phyloP scores from a whole-genome alignment of 2,113 vertebrate species.

The Salvelinus sp. region DNA sequence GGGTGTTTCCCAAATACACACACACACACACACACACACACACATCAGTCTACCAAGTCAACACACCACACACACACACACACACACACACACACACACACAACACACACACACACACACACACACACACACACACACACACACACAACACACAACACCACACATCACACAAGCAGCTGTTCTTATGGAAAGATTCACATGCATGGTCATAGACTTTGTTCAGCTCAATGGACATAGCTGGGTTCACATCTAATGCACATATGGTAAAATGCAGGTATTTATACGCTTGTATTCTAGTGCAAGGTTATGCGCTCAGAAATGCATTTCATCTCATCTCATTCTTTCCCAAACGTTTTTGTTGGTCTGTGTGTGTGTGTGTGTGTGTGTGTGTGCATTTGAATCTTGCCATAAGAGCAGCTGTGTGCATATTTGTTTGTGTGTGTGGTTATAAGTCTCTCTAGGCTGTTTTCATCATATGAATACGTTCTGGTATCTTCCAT shows the following conservation, averaged over 20 bases:
- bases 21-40: too few species aligned
- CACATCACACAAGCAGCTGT: background rate
- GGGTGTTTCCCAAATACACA: background rate
- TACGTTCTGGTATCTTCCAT: too few species aligned
- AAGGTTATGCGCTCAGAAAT: too few species aligned
- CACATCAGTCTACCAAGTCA: too few species aligned
- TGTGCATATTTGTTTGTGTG: background rate
- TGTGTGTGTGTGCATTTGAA: background rate
- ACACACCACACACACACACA: background rate
- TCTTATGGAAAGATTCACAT: background rate
- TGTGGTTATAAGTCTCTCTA: background rate
- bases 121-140: constrained; percentile 1
- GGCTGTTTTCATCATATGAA: too few species aligned
- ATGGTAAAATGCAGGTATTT: background rate
- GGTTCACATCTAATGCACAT: background rate
- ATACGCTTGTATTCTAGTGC: background rate
- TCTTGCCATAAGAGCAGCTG: background rate
- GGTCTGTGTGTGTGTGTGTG: too few species aligned
- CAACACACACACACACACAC: too few species aligned
- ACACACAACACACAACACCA: background rate
- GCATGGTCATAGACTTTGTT: background rate
- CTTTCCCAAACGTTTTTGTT: background rate
- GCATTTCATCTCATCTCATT: background rate
- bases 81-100: constrained; percentile 22
- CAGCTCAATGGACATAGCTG: background rate